Percentiles rank a stretch among this genome's conserved stretches.
phyloP scores from a whole-genome alignment of 2,797 vertebrate genomes.

The Tachyglossus aculeatus region DNA sequence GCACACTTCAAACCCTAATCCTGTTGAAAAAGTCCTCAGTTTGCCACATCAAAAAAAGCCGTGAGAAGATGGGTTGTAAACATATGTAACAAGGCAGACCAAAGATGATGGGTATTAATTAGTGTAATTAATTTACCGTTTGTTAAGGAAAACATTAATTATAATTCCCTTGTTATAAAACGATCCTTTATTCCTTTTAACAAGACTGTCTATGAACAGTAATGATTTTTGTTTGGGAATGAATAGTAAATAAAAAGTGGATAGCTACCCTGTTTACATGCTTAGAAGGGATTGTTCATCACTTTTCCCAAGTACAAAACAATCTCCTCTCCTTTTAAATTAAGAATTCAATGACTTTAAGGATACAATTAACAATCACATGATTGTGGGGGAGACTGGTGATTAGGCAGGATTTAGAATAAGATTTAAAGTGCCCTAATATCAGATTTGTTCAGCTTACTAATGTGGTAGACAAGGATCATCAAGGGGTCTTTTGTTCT shows the following conservation, averaged over 20 bases:
- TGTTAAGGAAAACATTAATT: slow-evolving; percentile 55
- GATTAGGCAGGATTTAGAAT: too few relatives aligned
- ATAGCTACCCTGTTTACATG: slow-evolving; percentile 56
- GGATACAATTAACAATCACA: too few relatives aligned
- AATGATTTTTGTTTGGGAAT: slow-evolving; percentile 45
- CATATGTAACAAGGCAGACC: slow-evolving; percentile 50
- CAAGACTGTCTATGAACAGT: slow-evolving; percentile 47
- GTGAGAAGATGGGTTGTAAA: slow-evolving; percentile 32
- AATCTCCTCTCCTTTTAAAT: slow-evolving; percentile 66
- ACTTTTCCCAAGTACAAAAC: slow-evolving; percentile 57
- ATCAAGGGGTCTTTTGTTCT: too few relatives aligned
- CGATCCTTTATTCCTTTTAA: slow-evolving; percentile 43
- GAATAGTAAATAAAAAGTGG: slow-evolving; percentile 60
- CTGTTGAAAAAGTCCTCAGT: slow-evolving; percentile 51
- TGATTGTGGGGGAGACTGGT: too few relatives aligned
- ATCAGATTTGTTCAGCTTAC: too few relatives aligned
- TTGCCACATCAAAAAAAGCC: slow-evolving; percentile 59
- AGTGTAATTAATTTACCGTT: slow-evolving; percentile 68
- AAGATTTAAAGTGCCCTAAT: not conserved
- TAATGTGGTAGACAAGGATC: too few relatives aligned
- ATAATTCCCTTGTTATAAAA: slow-evolving; percentile 45
- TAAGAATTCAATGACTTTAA: too few relatives aligned
- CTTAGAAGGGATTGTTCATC: slow-evolving; percentile 53
- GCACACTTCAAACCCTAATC: slow-evolving; percentile 55
- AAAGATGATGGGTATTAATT: slow-evolving; percentile 61